Evolutionary conservation across 2,113 vertebrate genomes (phyloP).

Genomic region (Hepsetus odoe): DNA sequence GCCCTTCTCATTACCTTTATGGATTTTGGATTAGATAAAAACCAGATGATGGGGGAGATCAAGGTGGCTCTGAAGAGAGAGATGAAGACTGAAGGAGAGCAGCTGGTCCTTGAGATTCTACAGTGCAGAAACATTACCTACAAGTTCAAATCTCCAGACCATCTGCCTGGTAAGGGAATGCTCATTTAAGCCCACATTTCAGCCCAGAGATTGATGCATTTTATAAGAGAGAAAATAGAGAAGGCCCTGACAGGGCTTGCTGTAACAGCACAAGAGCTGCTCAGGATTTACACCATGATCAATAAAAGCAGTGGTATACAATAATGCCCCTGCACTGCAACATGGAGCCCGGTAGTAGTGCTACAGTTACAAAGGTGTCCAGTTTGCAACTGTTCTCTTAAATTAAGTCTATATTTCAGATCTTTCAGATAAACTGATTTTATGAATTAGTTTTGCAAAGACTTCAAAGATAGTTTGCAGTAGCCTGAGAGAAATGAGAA

Average conservation of each 20-base stretch:
- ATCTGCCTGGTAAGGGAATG: conserved; percentile 87
- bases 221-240: not conserved
- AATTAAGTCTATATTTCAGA: too few relatives aligned
- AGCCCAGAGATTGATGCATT: not conserved
- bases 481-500: not conserved
- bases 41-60: conserved; percentile 97
- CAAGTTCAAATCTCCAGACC: conserved; percentile 99
- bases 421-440: too few relatives aligned
- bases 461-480: not conserved
- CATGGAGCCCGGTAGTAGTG: not conserved
- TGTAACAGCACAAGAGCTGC: not conserved
- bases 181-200: not conserved
- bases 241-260: not conserved
- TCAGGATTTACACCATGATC: not conserved
- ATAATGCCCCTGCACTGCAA: not conserved
- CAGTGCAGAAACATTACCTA: conserved; percentile 99
- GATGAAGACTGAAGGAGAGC: conserved; percentile 98
- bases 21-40: conserved; percentile 31
- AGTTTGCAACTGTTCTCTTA: too few relatives aligned
- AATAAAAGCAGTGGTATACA: not conserved
- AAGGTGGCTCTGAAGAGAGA: conserved; percentile 97
- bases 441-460: not conserved
- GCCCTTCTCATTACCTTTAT: not conserved
- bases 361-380: not conserved
- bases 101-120: conserved; percentile 94